Base-by-base conservation (phyloP, 2,888 invertebrate genomes). In the Ochlodes sylvanus region DNA sequence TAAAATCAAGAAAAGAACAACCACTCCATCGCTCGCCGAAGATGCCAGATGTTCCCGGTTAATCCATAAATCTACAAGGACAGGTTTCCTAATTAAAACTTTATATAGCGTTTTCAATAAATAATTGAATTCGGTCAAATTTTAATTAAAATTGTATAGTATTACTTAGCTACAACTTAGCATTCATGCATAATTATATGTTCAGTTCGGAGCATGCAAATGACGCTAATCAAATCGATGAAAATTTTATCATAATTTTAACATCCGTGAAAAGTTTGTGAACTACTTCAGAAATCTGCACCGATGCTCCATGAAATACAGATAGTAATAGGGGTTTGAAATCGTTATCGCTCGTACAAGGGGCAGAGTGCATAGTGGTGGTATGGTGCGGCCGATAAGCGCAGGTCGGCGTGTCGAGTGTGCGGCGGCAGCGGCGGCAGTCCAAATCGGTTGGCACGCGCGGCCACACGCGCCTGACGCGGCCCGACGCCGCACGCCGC, bases 391-490 rank as follows among this genome's bases (percentile, higher is more conserved):
- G 77, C 79, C 85, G 91, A 91, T 91, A 91, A 90, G 89, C 89
- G 86, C 86, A 84, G 83, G 82, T 78, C 81, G 82, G 79, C 69
- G 70, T 60, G 68, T 69, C 67, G 70, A 72, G 70, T 67, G 75
- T 73, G 75, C 77, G 76, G 73, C 78, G 73, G 75, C 77, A 79
- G 77, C 84, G 80, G 77, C 85, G 82, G 90, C 91, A 92, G 92
- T 92, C 78, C 83, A 80, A 81, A 75, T 86, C 89, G 86, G 90
- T 83, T 86, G 88, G 88, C 88, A 86, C 82, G 86, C 86, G 90
- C 87, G 92, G 87, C 81, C 86, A 89, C 86, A 90, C 92, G 92
- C 90, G 91, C 88, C 80, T 76, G 79, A 77, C 80, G 87, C 88
- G 86, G 87, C 86, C 81, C 80, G 75, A 74, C 81, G 79, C 80